phyloP scores from a whole-genome alignment of 2,888 invertebrate genomes.

The Cheilosia variabilis region DNA sequence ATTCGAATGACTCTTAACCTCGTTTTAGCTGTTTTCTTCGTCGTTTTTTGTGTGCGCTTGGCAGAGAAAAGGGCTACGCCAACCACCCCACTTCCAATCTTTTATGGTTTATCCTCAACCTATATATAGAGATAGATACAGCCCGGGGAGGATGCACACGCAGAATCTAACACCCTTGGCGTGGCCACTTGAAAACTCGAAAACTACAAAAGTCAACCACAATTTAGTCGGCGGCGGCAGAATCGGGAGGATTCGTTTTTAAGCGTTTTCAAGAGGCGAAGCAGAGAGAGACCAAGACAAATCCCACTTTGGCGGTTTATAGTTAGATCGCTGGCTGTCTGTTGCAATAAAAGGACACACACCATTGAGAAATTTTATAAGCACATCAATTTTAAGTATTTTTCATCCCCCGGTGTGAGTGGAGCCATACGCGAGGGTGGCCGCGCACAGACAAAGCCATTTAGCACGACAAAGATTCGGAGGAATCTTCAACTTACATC shows the following conservation, averaged over 20 bases:
- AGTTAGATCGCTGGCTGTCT: slow-evolving; percentile 50
- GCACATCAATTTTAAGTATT: slow-evolving; percentile 65
- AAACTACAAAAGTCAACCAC: slow-evolving; percentile 55
- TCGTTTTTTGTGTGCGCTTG: slow-evolving; percentile 13
- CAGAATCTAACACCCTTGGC: slow-evolving; percentile 34
- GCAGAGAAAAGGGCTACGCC: slow-evolving; percentile 36
- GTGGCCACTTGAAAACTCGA: slow-evolving; percentile 29
- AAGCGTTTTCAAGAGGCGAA: slow-evolving; percentile 11
- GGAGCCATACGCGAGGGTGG: not conserved
- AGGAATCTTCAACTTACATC: slow-evolving; percentile 40
- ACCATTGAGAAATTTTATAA: slow-evolving; percentile 55
- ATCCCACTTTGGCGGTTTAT: slow-evolving; percentile 33
- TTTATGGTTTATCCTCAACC: slow-evolving; percentile 52
- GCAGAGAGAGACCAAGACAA: not conserved
- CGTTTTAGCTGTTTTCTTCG: slow-evolving; percentile 26
- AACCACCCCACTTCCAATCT: slow-evolving; percentile 4
- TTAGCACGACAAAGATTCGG: slow-evolving; percentile 11
- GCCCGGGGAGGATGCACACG: slow-evolving; percentile 8
- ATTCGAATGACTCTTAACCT: slow-evolving; percentile 74
- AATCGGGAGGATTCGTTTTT: not conserved
- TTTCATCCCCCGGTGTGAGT: not conserved
- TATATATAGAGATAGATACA: not conserved
- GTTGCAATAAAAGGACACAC: slow-evolving; percentile 71
- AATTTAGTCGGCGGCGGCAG: slow-evolving; percentile 9
- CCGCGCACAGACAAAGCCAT: slow-evolving; percentile 3